Percentiles rank a stretch among this genome's conserved stretches.
These are phyloP conservation scores for Anarhynchus alexandrinus DNA, from an alignment of 2,113 vertebrate genomes.

Conservation along the genomic window DNA sequence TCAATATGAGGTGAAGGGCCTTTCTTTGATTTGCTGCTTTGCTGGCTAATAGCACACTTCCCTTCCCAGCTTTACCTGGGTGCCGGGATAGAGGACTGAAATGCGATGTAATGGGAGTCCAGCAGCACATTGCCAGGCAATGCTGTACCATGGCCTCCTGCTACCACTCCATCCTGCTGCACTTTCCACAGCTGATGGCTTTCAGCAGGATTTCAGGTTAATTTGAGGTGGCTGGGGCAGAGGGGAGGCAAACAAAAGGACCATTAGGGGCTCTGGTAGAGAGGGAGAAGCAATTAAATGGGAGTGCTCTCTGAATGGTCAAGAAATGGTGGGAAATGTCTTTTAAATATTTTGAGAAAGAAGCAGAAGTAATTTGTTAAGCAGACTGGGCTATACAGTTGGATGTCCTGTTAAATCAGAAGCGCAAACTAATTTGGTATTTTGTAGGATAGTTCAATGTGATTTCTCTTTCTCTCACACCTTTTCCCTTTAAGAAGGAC, in stretches of 20 bases:
- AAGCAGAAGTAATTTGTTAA: background rate
- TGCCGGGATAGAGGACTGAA: background rate
- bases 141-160: background rate
- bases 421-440: background rate
- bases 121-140: background rate
- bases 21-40: background rate
- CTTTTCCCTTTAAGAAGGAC: background rate
- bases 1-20: background rate
- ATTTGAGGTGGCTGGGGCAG: background rate
- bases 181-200: background rate
- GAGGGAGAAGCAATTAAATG: background rate
- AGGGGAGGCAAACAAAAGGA: background rate
- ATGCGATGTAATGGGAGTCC: background rate
- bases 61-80: background rate
- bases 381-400: accelerated
- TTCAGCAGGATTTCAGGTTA: background rate
- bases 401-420: background rate
- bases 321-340: background rate
- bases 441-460: background rate
- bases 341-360: background rate
- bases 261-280: background rate
- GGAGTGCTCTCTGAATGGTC: background rate
- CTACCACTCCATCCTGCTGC: background rate
- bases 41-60: background rate
- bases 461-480: accelerated